phyloP scores from a whole-genome alignment of 2,888 invertebrate genomes.

The Luperina testacea region DNA sequence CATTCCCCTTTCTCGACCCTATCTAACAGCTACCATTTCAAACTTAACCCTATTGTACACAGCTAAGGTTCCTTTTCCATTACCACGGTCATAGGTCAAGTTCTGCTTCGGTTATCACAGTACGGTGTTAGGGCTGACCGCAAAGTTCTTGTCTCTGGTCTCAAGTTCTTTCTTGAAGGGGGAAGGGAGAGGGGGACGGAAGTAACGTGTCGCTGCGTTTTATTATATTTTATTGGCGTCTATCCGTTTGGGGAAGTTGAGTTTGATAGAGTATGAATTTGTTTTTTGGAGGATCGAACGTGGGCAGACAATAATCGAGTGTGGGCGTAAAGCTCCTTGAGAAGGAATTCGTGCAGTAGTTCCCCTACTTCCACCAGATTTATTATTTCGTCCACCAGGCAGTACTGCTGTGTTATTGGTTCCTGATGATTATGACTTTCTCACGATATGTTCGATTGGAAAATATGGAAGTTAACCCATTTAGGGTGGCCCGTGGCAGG shows the following conservation, averaged over 20 bases:
- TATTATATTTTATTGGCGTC: conserved; percentile 79
- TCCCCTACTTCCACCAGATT: background rate
- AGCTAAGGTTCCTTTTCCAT: background rate
- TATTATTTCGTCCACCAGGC: background rate
- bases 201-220: conserved; percentile 84
- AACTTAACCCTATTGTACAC: conserved; percentile 2
- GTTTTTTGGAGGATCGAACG: conserved; percentile 3
- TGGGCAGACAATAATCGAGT: background rate
- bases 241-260: conserved; percentile 64
- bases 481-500: no score
- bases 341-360: background rate
- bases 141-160: conserved; percentile 72
- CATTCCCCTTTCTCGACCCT: conserved; percentile 41
- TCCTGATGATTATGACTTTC: background rate
- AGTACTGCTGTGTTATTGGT: background rate
- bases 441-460: background rate
- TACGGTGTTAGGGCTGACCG: conserved; percentile 71
- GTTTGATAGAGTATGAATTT: conserved; percentile 43
- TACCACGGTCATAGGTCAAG: conserved; percentile 49
- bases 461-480: background rate
- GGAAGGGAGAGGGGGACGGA: conserved; percentile 77
- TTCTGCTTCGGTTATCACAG: conserved; percentile 69
- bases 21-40: conserved; percentile 1
- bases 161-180: conserved; percentile 76
- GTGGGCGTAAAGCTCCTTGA: background rate